Conservation (phyloP, 2,888 invertebrate species). For the Mechanitis messenoides region DNA sequence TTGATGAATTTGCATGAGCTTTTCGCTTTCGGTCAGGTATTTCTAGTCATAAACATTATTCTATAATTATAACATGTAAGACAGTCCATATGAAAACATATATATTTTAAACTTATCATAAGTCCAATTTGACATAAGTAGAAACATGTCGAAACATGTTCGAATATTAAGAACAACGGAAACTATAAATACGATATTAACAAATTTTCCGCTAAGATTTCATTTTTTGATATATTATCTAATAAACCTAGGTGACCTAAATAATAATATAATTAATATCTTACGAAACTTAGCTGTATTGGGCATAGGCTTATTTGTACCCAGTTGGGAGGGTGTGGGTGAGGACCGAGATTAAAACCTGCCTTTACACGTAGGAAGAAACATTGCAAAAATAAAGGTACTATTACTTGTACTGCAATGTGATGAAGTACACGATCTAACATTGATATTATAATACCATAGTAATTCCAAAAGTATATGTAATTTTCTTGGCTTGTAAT, state of each 20-base stretch:
- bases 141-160: no score
- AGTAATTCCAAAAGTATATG: no score
- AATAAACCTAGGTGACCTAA: no score
- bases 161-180: neutral
- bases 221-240: neutral
- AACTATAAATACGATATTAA: neutral
- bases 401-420: no score
- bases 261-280: conserved; percentile 21
- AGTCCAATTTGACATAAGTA: no score
- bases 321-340: conserved; percentile 37
- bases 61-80: no score
- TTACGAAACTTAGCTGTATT: conserved; percentile 36
- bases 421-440: no score
- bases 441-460: no score
- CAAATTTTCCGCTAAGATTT: neutral
- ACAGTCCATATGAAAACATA: no score
- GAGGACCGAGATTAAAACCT: conserved; percentile 35
- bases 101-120: no score
- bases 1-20: conserved; percentile 25
- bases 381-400: neutral
- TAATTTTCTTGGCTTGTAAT: no score
- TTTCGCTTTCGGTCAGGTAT: conserved; percentile 20
- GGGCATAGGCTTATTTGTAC: conserved; percentile 21
- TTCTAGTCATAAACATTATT: no score
- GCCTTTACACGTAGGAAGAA: conserved; percentile 31